These are phyloP conservation scores for Lithobius niger DNA, from an alignment of 1,140 invertebrate genomes.

Conservation along the genomic window DNA sequence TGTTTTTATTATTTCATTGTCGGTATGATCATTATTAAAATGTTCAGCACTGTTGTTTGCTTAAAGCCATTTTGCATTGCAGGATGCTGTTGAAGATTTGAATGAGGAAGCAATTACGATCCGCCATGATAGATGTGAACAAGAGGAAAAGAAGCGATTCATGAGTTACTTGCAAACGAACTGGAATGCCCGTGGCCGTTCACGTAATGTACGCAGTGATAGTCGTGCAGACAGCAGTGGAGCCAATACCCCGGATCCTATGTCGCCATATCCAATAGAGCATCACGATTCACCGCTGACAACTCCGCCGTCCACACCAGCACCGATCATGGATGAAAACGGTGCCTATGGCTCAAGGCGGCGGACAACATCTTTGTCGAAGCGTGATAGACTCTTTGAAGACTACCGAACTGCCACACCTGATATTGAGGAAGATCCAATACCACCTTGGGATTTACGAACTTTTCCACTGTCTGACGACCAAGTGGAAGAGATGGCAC, in stretches of 20 bases:
- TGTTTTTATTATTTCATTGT: too few species aligned
- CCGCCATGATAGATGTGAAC: constrained; percentile 59
- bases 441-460: constrained; percentile 52
- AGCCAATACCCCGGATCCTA: constrained; percentile 52
- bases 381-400: constrained; percentile 22
- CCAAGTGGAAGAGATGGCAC: constrained; percentile 51
- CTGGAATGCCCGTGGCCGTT: constrained; percentile 32
- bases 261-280: constrained; percentile 36
- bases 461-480: constrained; percentile 58
- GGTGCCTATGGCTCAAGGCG: constrained; percentile 28
- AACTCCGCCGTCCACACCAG: constrained; percentile 44
- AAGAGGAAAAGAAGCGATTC: constrained; percentile 62
- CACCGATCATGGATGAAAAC: constrained; percentile 29
- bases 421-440: constrained; percentile 13
- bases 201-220: constrained; percentile 36
- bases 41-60: too few species aligned
- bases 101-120: constrained; percentile 50
- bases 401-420: constrained; percentile 23
- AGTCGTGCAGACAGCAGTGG: constrained; percentile 53
- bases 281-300: constrained; percentile 39
- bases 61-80: too few species aligned
- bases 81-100: constrained; percentile 67
- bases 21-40: too few species aligned
- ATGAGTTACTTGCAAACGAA: constrained; percentile 51
- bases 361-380: constrained; percentile 33